Percentiles rank a stretch among this genome's conserved stretches.
These are phyloP conservation scores for Caenorhabditis elegans DNA, from an alignment of 1,140 invertebrate genomes.

Conservation along the genomic window DNA sequence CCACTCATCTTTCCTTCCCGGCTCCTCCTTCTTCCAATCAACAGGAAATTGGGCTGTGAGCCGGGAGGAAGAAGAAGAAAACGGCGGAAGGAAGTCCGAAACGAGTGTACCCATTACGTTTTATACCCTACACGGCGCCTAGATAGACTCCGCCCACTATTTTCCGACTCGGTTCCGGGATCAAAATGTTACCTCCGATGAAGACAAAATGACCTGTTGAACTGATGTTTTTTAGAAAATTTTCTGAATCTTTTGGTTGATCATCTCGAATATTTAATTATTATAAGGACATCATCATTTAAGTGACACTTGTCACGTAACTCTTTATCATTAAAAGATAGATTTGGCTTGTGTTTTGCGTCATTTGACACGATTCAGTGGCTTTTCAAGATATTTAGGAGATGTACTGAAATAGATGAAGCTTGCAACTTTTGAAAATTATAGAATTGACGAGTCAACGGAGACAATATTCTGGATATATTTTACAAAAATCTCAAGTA, in stretches of 20 bases:
- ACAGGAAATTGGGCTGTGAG: conserved; percentile 15
- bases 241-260: too few relatives aligned
- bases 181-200: background rate
- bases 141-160: background rate
- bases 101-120: conserved; percentile 4
- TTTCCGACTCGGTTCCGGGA: conserved; percentile 14
- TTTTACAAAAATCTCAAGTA: too few relatives aligned
- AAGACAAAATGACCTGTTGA: too few relatives aligned
- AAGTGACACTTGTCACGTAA: background rate
- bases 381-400: background rate
- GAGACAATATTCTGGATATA: too few relatives aligned
- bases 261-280: background rate
- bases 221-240: too few relatives aligned
- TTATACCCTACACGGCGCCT: background rate
- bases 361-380: background rate
- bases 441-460: background rate
- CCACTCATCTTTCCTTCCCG: background rate
- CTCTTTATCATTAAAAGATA: background rate
- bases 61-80: background rate
- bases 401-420: background rate
- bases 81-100: conserved; percentile 12
- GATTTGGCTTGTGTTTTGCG: background rate
- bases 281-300: background rate
- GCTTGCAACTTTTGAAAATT: background rate
- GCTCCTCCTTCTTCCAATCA: conserved; percentile 7